A percentile compares a stretch with the other conserved stretches of the same genome.
These are phyloP conservation scores for Drosophila paulistorum DNA, from an alignment of 1,140 invertebrate genomes.

Conservation along the genomic window DNA sequence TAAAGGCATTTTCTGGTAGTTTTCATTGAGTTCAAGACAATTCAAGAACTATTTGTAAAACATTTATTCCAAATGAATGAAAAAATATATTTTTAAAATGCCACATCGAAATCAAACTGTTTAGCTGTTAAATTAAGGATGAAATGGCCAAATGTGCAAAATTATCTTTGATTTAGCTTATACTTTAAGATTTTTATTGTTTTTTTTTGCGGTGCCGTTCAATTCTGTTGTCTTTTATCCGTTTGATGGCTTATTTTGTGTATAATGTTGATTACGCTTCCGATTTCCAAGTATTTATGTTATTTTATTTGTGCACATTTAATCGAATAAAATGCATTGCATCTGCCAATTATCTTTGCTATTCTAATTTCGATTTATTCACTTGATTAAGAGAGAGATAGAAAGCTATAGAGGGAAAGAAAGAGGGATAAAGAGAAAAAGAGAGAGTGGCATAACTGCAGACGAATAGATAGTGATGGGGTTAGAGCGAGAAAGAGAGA, in stretches of 20 bases:
- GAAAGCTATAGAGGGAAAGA: background rate
- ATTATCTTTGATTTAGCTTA: background rate
- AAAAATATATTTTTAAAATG: background rate
- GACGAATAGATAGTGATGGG: background rate
- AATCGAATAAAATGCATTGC: constrained; percentile 36
- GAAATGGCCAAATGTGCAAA: background rate
- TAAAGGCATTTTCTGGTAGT: too few species aligned
- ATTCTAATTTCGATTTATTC: constrained; percentile 42
- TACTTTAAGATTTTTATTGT: constrained; percentile 6
- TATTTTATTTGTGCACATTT: constrained; percentile 28
- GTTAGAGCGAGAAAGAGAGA: background rate
- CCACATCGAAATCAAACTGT: background rate
- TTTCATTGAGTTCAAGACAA: too few species aligned
- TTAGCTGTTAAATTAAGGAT: constrained; percentile 2
- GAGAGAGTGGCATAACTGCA: too few species aligned
- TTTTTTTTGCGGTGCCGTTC: background rate
- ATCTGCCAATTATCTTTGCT: constrained; percentile 48
- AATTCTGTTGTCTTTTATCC: background rate
- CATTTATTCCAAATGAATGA: background rate
- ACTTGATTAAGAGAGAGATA: background rate
- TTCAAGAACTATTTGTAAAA: background rate
- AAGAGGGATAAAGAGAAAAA: background rate
- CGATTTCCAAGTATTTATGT: constrained; percentile 11
- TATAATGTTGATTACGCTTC: constrained; percentile 27
- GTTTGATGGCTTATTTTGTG: constrained; percentile 5